Base-by-base conservation (phyloP, 2,888 invertebrate species). In the Elysia crispata region DNA sequence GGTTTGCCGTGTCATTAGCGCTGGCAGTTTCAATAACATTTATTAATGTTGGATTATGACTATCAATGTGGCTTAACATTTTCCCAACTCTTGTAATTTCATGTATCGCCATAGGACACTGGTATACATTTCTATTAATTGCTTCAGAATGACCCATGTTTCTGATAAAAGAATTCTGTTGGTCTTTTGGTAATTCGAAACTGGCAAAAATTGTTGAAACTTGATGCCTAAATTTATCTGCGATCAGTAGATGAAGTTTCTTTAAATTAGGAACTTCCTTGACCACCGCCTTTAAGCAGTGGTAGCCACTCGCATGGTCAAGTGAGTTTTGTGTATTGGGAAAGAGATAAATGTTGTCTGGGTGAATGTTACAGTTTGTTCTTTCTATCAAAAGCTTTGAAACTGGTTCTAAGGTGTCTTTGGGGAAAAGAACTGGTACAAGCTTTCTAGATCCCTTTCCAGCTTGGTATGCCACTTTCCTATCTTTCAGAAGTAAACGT, bases 301-400 rank as follows among this genome's bases (percentile, higher is more conserved):
- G 60, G 25, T 60, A 60, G n/a, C 60, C 60, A 60, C 60, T 60
- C n/a, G 60, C 60, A 60, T 60, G 60, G 25, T 60, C 60, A 23
- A 60, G 25, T 60, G 60, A 60, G 60, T 23, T 60, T n/a, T 60
- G 25, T n/a, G 60, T 60, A 60, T 60, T 60, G n/a, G 60, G 60
- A 13, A 60, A 60, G n/a, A 60, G 25, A 60, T 60, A n/a, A n/a
- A n/a, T n/a, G 25, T 60, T 60, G 60, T 60, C 60, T 60, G 60
- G 60, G 60, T 60, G 60, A 60, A 60, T 60, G n/a, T 25, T 25
- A 60, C 60, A 60, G 23, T 60, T 23, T 60, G n/a, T 25, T 15
- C 60, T 60, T 60, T 60, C 60, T 23, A 60, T 60, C 25, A 60
- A 25, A 60, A 60, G 60, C 25, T 60, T 60, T 60, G 60, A 23